Conservation (phyloP, 1,140 invertebrate genomes). For the Coboldia fuscipes region DNA sequence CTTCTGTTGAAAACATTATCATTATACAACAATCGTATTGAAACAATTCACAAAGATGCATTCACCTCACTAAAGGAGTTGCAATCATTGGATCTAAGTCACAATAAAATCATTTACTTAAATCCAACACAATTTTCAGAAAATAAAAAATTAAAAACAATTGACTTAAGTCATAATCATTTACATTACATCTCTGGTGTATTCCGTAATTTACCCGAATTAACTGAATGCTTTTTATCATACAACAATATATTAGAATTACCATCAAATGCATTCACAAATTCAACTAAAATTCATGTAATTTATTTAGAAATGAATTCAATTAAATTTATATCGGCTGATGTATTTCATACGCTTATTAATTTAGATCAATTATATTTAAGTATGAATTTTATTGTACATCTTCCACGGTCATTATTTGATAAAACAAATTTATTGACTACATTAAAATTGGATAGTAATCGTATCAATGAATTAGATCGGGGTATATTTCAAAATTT, state of each 20-base stretch:
- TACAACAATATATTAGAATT: constrained; percentile 80
- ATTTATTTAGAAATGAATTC: constrained; percentile 77
- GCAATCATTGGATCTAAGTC: constrained; percentile 67
- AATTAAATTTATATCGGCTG: constrained; percentile 48
- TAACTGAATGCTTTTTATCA: constrained; percentile 57
- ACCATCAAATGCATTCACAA: constrained; percentile 55
- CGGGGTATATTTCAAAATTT: constrained; percentile 57
- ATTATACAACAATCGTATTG: constrained; percentile 64
- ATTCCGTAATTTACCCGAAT: constrained; percentile 52
- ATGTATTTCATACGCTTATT: constrained; percentile 43
- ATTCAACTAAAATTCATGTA: constrained; percentile 51
- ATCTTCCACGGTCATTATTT: constrained; percentile 51
- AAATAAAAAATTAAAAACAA: constrained; percentile 51
- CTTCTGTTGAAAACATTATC: constrained; percentile 57
- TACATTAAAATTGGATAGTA: constrained; percentile 75
- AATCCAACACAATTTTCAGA: constrained; percentile 45
- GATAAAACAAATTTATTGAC: constrained; percentile 48
- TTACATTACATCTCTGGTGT: constrained; percentile 62
- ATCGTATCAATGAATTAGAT: constrained; percentile 61
- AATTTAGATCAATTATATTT: constrained; percentile 66
- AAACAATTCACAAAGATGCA: constrained; percentile 49
- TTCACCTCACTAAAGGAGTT: constrained; percentile 50
- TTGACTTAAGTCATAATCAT: constrained; percentile 77
- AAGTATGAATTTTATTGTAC: constrained; percentile 65
- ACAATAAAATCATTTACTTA: constrained; percentile 61